phyloP scores from a whole-genome alignment of 2,888 invertebrate species.

The Trachelus tabidus region DNA sequence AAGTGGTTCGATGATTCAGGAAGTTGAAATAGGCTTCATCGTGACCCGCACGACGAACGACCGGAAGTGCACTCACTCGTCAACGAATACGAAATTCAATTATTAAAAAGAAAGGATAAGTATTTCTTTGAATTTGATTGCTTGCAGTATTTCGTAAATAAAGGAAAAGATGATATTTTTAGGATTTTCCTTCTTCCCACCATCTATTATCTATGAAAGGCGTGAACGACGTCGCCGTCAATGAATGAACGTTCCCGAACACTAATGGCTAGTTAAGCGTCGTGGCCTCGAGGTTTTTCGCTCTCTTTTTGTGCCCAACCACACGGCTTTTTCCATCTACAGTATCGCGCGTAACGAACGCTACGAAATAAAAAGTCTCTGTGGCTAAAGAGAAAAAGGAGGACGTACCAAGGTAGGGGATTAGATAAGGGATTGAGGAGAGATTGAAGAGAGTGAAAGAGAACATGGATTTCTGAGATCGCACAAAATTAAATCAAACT shows the following conservation, averaged over 20 bases:
- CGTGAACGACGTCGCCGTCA: not conserved
- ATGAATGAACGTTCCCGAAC: not conserved
- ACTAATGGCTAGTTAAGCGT: not conserved
- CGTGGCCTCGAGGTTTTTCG: not conserved
- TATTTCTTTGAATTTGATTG: not conserved
- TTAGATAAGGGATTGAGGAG: not conserved
- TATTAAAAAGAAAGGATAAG: not conserved
- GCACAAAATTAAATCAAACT: not conserved
- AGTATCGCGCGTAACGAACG: not conserved
- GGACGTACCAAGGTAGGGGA: not conserved
- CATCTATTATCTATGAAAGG: not conserved
- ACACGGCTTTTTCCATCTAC: not conserved
- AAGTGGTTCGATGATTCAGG: not conserved
- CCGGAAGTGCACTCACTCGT: not conserved
- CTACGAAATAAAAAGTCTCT: not conserved
- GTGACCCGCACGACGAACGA: not conserved
- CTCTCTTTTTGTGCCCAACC: not conserved
- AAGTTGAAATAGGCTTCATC: not conserved
- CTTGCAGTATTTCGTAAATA: not conserved
- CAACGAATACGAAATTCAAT: not conserved
- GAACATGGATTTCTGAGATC: not conserved
- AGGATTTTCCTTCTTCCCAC: too few species aligned
- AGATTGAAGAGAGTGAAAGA: not conserved
- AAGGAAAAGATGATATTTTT: too few species aligned
- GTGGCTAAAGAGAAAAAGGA: not conserved